Percentiles rank a stretch among this genome's conserved stretches.
phyloP scores from a whole-genome alignment of 2,797 vertebrate genomes.

The Arremon aurantiirostris region DNA sequence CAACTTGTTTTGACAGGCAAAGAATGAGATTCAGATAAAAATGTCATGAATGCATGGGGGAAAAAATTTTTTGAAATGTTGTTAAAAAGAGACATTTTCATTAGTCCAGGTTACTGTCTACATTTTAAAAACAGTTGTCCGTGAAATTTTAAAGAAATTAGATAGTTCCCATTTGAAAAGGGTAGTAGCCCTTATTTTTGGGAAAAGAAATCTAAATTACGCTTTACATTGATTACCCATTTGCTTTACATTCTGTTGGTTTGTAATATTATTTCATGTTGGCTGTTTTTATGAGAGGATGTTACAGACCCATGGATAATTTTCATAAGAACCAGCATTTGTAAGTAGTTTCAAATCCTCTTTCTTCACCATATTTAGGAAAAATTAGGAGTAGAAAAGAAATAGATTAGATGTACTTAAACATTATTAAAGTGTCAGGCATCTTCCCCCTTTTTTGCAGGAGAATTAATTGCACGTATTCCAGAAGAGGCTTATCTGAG shows the following conservation, averaged over 20 bases:
- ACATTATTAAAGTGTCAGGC: conserved; percentile 73
- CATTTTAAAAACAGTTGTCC: neutral
- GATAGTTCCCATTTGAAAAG: conserved; percentile 12
- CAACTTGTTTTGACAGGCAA: neutral
- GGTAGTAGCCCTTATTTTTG: neutral
- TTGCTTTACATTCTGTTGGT: conserved; percentile 34
- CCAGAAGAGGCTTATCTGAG: conserved; percentile 69
- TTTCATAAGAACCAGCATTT: conserved; percentile 61
- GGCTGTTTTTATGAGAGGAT: conserved; percentile 51
- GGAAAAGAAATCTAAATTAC: neutral
- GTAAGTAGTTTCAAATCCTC: conserved; percentile 65
- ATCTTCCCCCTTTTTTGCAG: conserved; percentile 33
- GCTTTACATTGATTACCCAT: conserved; percentile 2
- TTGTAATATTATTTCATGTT: conserved; percentile 40
- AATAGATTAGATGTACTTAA: conserved; percentile 73
- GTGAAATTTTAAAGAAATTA: neutral
- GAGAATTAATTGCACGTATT: conserved; percentile 68
- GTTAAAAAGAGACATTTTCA: neutral
- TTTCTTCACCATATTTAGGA: conserved; percentile 69
- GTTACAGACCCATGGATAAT: conserved; percentile 28
- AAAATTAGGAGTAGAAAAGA: conserved; percentile 69
- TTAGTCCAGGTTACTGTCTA: neutral
- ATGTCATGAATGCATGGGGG: neutral
- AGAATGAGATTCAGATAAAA: neutral
- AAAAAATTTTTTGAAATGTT: neutral